Conservation (phyloP, 2,888 invertebrate species). For the Periphyllus acericola region DNA sequence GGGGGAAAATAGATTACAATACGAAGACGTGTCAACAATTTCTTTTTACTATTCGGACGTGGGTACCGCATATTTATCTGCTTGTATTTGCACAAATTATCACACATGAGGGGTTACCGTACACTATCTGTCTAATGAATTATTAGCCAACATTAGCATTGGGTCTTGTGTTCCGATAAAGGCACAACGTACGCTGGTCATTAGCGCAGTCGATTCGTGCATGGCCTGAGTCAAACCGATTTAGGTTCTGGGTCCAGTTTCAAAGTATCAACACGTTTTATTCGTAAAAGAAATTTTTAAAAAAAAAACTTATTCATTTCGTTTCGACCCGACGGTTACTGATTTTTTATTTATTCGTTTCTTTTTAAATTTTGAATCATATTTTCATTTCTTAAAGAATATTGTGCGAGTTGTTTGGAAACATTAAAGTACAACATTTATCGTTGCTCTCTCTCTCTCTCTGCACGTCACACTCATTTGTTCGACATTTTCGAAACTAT, state of each 20-base stretch:
- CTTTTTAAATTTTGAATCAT: neutral
- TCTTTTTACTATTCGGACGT: constrained; percentile 47
- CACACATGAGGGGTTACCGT: constrained; percentile 54
- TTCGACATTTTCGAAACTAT: constrained; percentile 8
- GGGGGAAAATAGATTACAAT: constrained; percentile 47
- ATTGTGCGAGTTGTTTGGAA: neutral
- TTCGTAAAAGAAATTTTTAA: neutral
- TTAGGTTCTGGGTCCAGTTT: constrained; percentile 1
- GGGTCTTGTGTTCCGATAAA: constrained; percentile 55
- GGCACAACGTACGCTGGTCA: constrained; percentile 47
- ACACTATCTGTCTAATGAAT: constrained; percentile 59
- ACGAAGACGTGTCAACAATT: constrained; percentile 56
- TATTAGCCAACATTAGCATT: constrained; percentile 60
- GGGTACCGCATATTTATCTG: constrained; percentile 35
- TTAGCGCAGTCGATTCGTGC: constrained; percentile 51
- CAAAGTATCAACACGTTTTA: neutral
- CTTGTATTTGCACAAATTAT: constrained; percentile 61
- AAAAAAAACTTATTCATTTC: neutral
- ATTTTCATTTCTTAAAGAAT: neutral
- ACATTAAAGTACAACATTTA: neutral
- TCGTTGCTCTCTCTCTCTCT: neutral
- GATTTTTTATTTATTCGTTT: neutral
- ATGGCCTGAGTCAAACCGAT: constrained; percentile 18
- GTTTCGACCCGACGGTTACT: neutral
- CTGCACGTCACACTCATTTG: neutral